Evolutionary conservation across 1,140 invertebrate genomes (phyloP), one percentile per base, ranked within the genome.

Genomic region (Lineus longissimus): DNA sequence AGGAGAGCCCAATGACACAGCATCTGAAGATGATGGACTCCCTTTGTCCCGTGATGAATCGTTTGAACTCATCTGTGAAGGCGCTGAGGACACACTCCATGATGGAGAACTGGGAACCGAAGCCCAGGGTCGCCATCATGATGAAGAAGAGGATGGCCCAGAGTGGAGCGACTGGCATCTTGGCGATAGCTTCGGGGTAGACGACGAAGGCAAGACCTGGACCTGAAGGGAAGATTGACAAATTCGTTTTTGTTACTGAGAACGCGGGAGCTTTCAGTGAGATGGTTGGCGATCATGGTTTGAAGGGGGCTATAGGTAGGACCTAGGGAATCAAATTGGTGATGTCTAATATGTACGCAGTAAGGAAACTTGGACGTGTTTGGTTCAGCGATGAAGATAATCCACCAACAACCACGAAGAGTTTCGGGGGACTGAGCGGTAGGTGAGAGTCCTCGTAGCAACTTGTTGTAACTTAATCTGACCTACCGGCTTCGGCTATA

Each of bases 111-210:
- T 78, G 70, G 58, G 71, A 71, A 81, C 98, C 96, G 45, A 98
- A 85, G 25, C 94, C 96, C 45, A 99, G 91, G 60, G 97, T 90
- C 1, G 98, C 85, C 54, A 99, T 86, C 96, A 99, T 99, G 66
- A 97, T 90, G 85, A 99, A 98, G 84, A 99, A 99, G 2, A 98
- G 86, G 67, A 95, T 91, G 0, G 95, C 91, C 96, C 96, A 99
- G 19, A 98, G 79, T 0, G 95, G 91, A 25, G 95, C 90, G 25
- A 94, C 91, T 0, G 96, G 96, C n/a, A 99, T 85, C 33, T 73
- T 64, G 11, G 78, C 70, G 23, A 82, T 47, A 23, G 77, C 80
- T 65, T 81, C 79, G 31, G 97, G 97, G 84, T 98, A 99, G 0
- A 95, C 97, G 47, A 98, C 83, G 81, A 99, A 99, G 1, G 95